Base-by-base conservation (phyloP, 2,797 vertebrate species). In the Eidolon dupreanum region DNA sequence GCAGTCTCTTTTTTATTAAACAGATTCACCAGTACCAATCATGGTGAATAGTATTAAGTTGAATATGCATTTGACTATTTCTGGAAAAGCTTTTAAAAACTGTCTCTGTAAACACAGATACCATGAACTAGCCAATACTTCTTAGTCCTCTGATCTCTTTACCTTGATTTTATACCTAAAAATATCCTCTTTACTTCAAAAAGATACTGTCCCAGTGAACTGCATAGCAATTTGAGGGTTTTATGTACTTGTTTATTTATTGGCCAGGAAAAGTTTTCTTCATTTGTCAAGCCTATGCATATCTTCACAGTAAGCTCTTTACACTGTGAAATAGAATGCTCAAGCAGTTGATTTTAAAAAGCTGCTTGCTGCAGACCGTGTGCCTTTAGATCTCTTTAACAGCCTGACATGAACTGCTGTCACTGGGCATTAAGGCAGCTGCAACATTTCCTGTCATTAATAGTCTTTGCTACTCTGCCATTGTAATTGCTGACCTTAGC, bases 351-450 rank as follows among this genome's bases (percentile, higher is more conserved):
- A 90, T 88, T 97, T 94, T 90, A 91, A 93, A 95, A 93, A 90
- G 74, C 79, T 84, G 84, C 57, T 96, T 85, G 81, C 91, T 96
- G 65, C 90, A 94, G 55, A 94, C 75, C 88, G 2, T 77, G 70
- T 85, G 93, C 95, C 86, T 97, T 98, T 96, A 95, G 95, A 95
- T 98, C 96, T 97, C 88, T 97, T 96, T 96, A 98, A 97, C 88
- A 97, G 92, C 91, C 93, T 97, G 88, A 95, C 94, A 92, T 78
- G 93, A 97, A 93, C 78, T 90, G 73, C 87, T 97, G 94, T 97
- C 92, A 81, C 46, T 83, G 92, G 94, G 82, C 97, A 96, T 98
- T 97, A 97, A 97, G 95, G 70, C 90, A 95, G 95, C 81, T 73
- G 87, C 75, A 92, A 92, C 97, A 96, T 96, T 97, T 96, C 90